Conservation (phyloP, 2,888 invertebrate genomes). For the Eudemis profundana region DNA sequence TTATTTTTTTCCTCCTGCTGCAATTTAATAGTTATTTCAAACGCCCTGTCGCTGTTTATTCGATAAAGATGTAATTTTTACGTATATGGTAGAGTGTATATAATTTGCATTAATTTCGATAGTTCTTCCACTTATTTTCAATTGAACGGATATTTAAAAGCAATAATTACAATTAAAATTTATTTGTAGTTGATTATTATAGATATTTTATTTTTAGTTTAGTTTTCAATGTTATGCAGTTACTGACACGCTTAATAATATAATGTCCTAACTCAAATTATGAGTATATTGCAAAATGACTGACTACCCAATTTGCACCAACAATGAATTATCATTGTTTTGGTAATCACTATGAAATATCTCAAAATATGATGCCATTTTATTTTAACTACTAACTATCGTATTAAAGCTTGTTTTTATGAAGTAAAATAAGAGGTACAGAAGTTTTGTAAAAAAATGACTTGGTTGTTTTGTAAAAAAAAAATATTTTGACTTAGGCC, state of each 20-base stretch:
- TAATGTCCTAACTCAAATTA: conserved; percentile 35
- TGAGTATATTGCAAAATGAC: neutral
- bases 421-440: too few species aligned
- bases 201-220: conserved; percentile 65
- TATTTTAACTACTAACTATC: too few species aligned
- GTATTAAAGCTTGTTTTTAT: too few species aligned
- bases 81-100: conserved; percentile 43
- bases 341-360: too few species aligned
- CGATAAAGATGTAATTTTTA: conserved; percentile 5
- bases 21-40: neutral
- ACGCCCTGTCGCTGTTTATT: neutral
- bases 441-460: too few species aligned
- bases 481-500: conserved; percentile 16
- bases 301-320: neutral
- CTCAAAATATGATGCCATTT: too few species aligned
- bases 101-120: conserved; percentile 52
- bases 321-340: neutral
- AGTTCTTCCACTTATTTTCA: conserved; percentile 67
- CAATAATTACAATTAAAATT: conserved; percentile 70
- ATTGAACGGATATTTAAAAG: conserved; percentile 65
- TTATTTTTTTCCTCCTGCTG: conserved; percentile 19
- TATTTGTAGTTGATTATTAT: conserved; percentile 67
- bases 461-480: neutral
- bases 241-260: conserved; percentile 28
- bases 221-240: conserved; percentile 42